These are phyloP conservation scores for Takifugu ocellatus DNA, from an alignment of 2,797 vertebrate species.

Conservation along the genomic window DNA sequence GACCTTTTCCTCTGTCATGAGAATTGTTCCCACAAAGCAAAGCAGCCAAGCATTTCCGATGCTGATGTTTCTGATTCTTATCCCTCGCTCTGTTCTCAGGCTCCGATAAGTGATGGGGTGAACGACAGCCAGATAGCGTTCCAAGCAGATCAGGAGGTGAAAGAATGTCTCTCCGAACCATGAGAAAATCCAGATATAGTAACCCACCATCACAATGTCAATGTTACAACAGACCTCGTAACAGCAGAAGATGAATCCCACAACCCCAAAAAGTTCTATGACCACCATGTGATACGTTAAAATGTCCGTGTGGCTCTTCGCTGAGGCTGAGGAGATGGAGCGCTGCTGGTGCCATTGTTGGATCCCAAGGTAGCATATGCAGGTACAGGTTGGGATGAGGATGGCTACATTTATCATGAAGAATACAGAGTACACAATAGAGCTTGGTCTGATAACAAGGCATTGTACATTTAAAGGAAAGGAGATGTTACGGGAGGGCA, in stretches of 20 bases:
- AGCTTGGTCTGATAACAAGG: neutral
- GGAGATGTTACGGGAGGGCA: neutral
- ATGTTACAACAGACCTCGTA: neutral
- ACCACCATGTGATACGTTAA: neutral
- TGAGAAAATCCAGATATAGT: neutral
- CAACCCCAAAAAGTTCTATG: neutral
- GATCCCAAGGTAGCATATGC: neutral
- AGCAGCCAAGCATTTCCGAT: neutral
- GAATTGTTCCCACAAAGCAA: neutral
- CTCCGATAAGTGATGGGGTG: neutral
- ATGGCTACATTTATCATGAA: neutral
- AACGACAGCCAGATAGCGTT: neutral
- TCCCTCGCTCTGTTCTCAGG: neutral
- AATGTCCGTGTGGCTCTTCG: neutral
- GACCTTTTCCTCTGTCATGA: neutral
- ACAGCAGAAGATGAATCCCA: neutral
- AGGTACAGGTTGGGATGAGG: neutral
- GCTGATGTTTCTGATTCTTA: neutral
- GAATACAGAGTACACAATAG: neutral
- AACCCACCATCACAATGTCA: neutral
- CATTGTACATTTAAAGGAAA: neutral
- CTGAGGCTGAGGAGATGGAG: neutral
- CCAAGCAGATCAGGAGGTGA: neutral
- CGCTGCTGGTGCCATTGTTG: neutral
- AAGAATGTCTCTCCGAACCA: neutral